Evolutionary conservation across 2,888 invertebrate genomes (phyloP), one percentile per base, ranked within the genome.

Genomic region (Orthonevra nobilis): DNA sequence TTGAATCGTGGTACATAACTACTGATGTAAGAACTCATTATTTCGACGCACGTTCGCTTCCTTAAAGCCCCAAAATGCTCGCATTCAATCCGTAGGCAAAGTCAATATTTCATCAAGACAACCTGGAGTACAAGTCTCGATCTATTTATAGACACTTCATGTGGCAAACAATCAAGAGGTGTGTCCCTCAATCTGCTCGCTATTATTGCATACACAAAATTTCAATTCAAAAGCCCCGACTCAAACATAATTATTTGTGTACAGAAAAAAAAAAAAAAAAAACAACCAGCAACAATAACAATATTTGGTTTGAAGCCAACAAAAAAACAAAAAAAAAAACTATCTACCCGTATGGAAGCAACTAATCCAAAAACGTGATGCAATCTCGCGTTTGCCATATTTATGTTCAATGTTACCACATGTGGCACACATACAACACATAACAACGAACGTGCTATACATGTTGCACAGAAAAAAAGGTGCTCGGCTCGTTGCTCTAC

Each of bases 361-460:
- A 52, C 38, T 77, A 72, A 77, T 72, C 72, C 64, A 64, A 77
- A 77, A 72, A 64, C 58, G 77, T 77, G 77, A 77, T 77, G 77
- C 64, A 77, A 77, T 77, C 72, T 12, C n/a, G 10, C 3, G 14
- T n/a, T 20, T 9, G 66, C 73, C 79, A 68, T 73, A 79, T 79
- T 79, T 79, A 63, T 79, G 68, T 68, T 79, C 79, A 79, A 79
- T 79, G 79, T 73, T 73, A 79, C 79, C 79, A 60, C 79, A 73
- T 73, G 79, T 79, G 66, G 66, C 61, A 68, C 48, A 79, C 61
- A 79, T 60, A 66, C 40, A 38, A n/a, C n/a, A n/a, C n/a, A n/a
- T n/a, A n/a, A n/a, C n/a, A n/a, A n/a, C n/a, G n/a, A 75, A 70
- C 58, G 36, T 70, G 61, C 61, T 26, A 6, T 77, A 73, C 79